Evolutionary conservation across 2,888 invertebrate species (phyloP), one percentile per base, ranked within the genome.

Genomic region (Hydrotaea diabolus): DNA sequence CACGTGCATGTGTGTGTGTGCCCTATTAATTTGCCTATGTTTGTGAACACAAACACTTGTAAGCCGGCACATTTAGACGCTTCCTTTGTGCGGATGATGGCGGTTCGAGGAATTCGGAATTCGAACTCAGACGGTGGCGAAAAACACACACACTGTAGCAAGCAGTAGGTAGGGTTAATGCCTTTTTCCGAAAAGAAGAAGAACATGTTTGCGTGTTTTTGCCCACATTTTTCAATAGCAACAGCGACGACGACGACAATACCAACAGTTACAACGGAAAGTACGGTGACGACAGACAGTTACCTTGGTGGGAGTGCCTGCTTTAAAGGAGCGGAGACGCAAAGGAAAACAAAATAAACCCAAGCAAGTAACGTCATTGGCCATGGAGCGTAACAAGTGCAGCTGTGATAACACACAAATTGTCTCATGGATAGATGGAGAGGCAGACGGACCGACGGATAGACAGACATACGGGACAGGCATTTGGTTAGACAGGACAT

Each of bases 351-450:
- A 19, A 13, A 79, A 72, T 43, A 77, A 59, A 73, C 31, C 21
- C 19, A 69, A 75, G 46, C 62, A 82, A 81, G 55, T 75, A 81
- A 84, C 81, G 78, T 81, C 81, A 81, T 79, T 81, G 78, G 69
- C 78, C 81, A 81, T 81, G 81, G 80, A 85, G 86, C 85, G 86
- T 86, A 85, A 83, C 86, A 86, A 87, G 85, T 86, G 86, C 87
- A 87, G 86, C 86, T 87, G 87, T 85, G 87, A 86, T 86, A 85
- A 86, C 78, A 83, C 77, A 80, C 62, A 76, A 80, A 86, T 82
- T 85, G 81, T 86, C 85, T 84, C 87, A 86, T 83, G 77, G 66
- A 11, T 13, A 69, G 19, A 77, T 75, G 31, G 31, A 31, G 31
- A 78, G 66, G 11, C 49, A 5, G 15, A 84, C 21, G 43, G 55